A percentile compares a stretch with the other conserved stretches of the same genome.
Evolutionary conservation across 2,113 vertebrate species (phyloP).

Genomic region (Mionectes macconnelli): DNA sequence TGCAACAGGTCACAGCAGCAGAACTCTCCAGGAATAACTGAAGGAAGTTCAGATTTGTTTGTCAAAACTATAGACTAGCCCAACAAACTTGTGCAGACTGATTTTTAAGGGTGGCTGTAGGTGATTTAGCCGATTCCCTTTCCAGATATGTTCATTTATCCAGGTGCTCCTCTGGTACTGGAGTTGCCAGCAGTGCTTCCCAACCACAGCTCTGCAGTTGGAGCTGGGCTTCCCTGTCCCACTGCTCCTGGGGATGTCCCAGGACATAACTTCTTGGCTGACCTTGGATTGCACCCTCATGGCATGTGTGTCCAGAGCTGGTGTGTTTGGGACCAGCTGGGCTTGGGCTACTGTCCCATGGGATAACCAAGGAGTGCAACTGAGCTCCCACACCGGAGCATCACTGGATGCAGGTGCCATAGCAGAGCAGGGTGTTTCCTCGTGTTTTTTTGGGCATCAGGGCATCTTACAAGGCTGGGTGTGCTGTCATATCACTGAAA

Average conservation of each 20-base stretch:
- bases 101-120: not conserved
- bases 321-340: not conserved
- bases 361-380: not conserved
- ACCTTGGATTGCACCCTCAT: not conserved
- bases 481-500: not conserved
- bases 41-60: not conserved
- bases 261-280: not conserved
- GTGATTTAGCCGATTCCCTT: not conserved
- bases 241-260: not conserved
- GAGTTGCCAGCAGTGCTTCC: not conserved
- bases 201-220: not conserved
- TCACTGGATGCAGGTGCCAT: not conserved
- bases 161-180: not conserved
- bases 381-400: not conserved
- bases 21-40: not conserved
- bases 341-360: not conserved
- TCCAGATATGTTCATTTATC: accelerated
- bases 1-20: not conserved
- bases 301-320: not conserved
- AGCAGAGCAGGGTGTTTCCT: not conserved
- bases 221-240: not conserved
- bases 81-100: not conserved
- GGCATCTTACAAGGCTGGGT: too few species aligned
- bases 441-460: not conserved
- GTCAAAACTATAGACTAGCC: not conserved